Evolutionary conservation across 2,113 vertebrate genomes (phyloP), one percentile per base, ranked within the genome.

Genomic region (Oxygymnocypris stewartii): DNA sequence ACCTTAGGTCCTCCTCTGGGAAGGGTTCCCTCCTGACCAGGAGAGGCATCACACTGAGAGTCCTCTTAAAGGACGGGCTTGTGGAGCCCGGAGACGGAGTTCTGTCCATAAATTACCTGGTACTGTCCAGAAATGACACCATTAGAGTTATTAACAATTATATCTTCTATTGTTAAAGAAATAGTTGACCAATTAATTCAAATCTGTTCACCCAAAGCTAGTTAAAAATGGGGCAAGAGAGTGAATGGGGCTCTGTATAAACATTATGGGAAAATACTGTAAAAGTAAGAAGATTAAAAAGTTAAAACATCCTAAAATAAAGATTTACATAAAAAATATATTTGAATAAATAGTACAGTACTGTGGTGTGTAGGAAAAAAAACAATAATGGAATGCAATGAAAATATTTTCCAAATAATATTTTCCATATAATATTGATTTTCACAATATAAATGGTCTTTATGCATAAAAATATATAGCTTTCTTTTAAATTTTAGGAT

Each of bases 41-140:
- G 85, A 94, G 97, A 0, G 96, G 97, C 25, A 97, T 99, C 94
- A 99, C 98, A 3, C 92, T 99, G 85, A 90, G 97, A 0, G 97
- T 98, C 28, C 96, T 99, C 77, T 96, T 99, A 18, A 97, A 98
- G 0, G 97, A 99, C 0, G 96, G 95, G 35, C 94, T 99, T 91
- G 96, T 99, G 80, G 96, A 99, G 90, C 96, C 98, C 0, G 98
- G 96, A 35, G 95, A 95, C 0, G 97, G 96, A 0, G 95, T 97
- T 75, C 95, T 99, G 20, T 96, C 96, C 79, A 99, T 99, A 90
- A 96, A 97, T 91, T 99, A 99, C 91, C 91, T 99, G 96, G 98
- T 99, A 95, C 65, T 73, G 44, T 79, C 20, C 28, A 37, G n/a
- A 25, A 65, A 65, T 51, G 7, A n/a, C n/a, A n/a, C n/a, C n/a